phyloP scores from a whole-genome alignment of 2,888 invertebrate genomes.

The Cryptus viduatorius region DNA sequence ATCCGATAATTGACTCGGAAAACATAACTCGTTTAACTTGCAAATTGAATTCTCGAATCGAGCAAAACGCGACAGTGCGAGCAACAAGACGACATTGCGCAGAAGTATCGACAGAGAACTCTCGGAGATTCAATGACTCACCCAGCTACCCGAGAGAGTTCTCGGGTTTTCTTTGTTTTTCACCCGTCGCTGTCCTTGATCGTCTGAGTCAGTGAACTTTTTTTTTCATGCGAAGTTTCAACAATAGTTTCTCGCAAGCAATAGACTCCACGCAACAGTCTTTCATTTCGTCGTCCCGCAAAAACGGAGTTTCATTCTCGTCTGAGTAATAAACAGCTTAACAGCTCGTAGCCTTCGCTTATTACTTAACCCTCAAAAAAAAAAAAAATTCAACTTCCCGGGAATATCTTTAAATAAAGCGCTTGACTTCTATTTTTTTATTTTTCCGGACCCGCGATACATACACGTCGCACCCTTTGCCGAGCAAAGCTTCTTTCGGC shows the following conservation, averaged over 20 bases:
- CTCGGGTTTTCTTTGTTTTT: not conserved
- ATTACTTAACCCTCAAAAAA: no score
- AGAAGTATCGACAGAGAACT: not conserved
- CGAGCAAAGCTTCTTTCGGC: no score
- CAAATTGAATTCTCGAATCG: no score
- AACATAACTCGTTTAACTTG: no score
- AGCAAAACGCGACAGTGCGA: no score
- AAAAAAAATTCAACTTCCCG: not conserved
- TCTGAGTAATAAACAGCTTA: not conserved
- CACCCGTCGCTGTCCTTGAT: slow-evolving; percentile 11
- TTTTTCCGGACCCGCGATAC: not conserved
- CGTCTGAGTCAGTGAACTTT: slow-evolving; percentile 5
- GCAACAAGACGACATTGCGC: no score
- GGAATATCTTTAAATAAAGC: not conserved
- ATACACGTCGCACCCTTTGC: not conserved
- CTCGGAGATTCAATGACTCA: not conserved
- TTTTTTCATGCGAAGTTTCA: not conserved
- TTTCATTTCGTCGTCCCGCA: not conserved
- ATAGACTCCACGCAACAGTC: not conserved
- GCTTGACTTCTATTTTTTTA: not conserved
- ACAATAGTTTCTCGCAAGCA: not conserved
- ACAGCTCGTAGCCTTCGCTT: not conserved
- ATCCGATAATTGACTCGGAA: no score
- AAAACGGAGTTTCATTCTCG: not conserved
- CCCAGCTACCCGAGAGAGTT: not conserved